Evolutionary conservation across 1,140 invertebrate species (phyloP).

Genomic region (Choristoneura fumiferana): DNA sequence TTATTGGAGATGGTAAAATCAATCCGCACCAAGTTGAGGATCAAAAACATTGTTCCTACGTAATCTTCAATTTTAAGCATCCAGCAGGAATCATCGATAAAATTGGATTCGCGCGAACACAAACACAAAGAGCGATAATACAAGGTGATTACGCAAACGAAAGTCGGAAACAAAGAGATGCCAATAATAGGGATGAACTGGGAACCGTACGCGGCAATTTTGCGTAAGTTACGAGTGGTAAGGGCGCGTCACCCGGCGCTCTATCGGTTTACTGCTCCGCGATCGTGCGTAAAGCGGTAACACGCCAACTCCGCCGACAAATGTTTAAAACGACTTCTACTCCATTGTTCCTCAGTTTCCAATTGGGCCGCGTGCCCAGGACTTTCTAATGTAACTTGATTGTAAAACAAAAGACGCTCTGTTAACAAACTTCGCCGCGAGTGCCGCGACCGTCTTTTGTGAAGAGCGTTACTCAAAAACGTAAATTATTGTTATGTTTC

Average conservation of each 20-base stretch:
- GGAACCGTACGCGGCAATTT: constrained; percentile 33
- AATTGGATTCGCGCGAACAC: constrained; percentile 9
- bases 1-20: no score
- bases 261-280: constrained; percentile 37
- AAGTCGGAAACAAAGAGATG: constrained; percentile 17
- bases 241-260: constrained; percentile 27
- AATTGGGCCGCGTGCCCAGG: constrained; percentile 31
- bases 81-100: constrained; percentile 8
- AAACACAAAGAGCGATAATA: constrained; percentile 15
- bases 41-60: background rate
- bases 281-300: constrained; percentile 47
- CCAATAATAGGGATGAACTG: constrained; percentile 30
- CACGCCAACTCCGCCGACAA: constrained; percentile 32
- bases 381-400: constrained; percentile 54
- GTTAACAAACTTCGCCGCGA: constrained; percentile 39
- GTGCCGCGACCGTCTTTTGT: constrained; percentile 59
- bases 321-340: constrained; percentile 43
- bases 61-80: background rate
- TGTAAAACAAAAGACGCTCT: constrained; percentile 52
- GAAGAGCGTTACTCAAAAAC: constrained; percentile 31
- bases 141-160: constrained; percentile 19
- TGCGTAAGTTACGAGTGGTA: constrained; percentile 42
- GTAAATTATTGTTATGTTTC: constrained; percentile 29
- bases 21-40: no score
- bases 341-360: constrained; percentile 40